Conservation (phyloP, 2,888 invertebrate genomes). For the Punctoribates punctum region DNA sequence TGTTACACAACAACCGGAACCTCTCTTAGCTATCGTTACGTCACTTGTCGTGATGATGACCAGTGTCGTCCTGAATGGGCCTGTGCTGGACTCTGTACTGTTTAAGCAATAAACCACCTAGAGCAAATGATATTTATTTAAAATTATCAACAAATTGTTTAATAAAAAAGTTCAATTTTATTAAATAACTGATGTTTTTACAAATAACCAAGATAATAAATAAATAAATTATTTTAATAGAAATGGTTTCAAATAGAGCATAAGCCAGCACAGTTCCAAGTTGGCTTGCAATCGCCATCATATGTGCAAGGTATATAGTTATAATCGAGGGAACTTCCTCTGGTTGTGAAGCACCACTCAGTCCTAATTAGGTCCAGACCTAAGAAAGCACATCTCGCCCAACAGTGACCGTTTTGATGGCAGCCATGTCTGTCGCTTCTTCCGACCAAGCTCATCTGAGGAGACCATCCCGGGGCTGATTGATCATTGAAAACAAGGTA, state of each 20-base stretch:
- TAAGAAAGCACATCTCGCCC: neutral
- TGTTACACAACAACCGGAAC: neutral
- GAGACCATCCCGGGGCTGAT: neutral
- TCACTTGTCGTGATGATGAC: neutral
- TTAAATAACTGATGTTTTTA: too few species aligned
- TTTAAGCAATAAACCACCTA: too few species aligned
- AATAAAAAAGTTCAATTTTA: too few species aligned
- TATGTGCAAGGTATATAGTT: neutral
- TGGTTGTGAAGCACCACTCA: conserved; percentile 5
- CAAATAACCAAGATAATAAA: too few species aligned
- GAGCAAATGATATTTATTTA: too few species aligned
- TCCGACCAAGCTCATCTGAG: neutral
- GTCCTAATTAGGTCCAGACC: neutral
- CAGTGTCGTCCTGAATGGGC: neutral
- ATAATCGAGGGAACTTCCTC: neutral
- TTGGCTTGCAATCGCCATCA: neutral
- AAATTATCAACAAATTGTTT: too few species aligned
- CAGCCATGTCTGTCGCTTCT: neutral
- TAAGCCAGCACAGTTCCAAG: neutral
- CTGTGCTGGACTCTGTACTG: conserved; percentile 1
- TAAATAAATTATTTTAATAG: too few species aligned
- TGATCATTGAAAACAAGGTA: too few species aligned
- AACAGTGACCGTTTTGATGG: neutral
- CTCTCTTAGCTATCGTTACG: neutral
- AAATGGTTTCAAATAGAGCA: neutral